phyloP scores from a whole-genome alignment of 1,140 invertebrate species.

The Archivesica marissinica region DNA sequence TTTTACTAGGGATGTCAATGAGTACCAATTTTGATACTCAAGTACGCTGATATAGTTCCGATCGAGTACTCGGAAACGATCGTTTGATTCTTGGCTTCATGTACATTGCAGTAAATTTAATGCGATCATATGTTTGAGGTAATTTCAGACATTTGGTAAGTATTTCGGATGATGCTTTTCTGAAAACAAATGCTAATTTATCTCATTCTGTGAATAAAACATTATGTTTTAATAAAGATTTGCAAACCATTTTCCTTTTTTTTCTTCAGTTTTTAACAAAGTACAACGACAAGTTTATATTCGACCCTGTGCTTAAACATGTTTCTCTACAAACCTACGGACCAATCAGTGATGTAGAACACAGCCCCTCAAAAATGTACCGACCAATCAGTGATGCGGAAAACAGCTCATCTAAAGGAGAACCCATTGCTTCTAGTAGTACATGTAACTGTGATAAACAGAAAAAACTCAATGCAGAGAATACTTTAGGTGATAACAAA shows the following conservation, averaged over 20 bases:
- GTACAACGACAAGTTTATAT: slow-evolving; percentile 71
- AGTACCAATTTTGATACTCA: no score
- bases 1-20: no score
- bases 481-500: not conserved
- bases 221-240: not conserved
- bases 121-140: no score
- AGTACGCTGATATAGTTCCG: no score
- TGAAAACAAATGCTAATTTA: no score
- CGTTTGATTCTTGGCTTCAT: no score
- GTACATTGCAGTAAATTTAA: no score
- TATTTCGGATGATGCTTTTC: no score
- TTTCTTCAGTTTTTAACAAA: slow-evolving; percentile 76
- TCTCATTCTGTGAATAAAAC: no score
- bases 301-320: slow-evolving; percentile 66
- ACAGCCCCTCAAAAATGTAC: not conserved
- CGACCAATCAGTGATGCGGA: not conserved
- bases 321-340: slow-evolving; percentile 41
- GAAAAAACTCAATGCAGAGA: not conserved
- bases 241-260: not conserved
- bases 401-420: not conserved
- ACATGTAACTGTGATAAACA: slow-evolving; percentile 8
- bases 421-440: not conserved
- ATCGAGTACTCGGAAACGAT: no score
- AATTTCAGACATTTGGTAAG: no score
- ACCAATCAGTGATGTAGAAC: not conserved